Evolutionary conservation across 2,888 invertebrate genomes (phyloP), one percentile per base, ranked within the genome.

Genomic region (Alcis repandata): DNA sequence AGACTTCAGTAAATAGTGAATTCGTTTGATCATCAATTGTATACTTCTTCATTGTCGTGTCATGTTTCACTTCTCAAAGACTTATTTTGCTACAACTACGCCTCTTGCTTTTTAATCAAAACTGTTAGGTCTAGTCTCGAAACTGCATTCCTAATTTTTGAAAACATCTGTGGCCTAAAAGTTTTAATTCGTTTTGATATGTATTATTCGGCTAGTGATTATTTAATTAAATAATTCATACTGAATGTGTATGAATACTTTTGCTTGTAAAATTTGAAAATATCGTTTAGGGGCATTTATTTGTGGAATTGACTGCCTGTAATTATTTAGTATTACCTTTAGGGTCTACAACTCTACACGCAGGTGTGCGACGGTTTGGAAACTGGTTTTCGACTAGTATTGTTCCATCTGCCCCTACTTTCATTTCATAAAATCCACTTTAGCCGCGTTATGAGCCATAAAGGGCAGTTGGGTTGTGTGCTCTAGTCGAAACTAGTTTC

Each of bases 201-300:
- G 17, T 45, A 52, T 58, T 51, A 67, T 59, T 61, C 43, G 67
- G 69, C 69, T 71, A 68, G 71, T 73, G 69, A 68, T 65, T 66
- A 48, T 22, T 43, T 57, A 56, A 36, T 19, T 60, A 56, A 20
- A 40, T 17, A 22, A 7, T 32, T 22, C 60, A 40, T 58, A 33
- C 58, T 27, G 27, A 27, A 19, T 10, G 20, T 49, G 45, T 53
- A 17, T n/a, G 2, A 7, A 10, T 11, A 11, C 9, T n/a, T 22
- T 19, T 43, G 15, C 17, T 20, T 20, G 22, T 45, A 22, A 45
- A 6, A 13, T 45, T 13, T 20, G 10, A 22, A 17, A 8, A 17
- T 20, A 20, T 13, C 19, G n/a, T 11, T 10, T 40, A 40, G 27
- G 27, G 3, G 36, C 19, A 43, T 15, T 1, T 20, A 20, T 19